Evolutionary conservation across 2,113 vertebrate species (phyloP).

Genomic region (Numida meleagris): DNA sequence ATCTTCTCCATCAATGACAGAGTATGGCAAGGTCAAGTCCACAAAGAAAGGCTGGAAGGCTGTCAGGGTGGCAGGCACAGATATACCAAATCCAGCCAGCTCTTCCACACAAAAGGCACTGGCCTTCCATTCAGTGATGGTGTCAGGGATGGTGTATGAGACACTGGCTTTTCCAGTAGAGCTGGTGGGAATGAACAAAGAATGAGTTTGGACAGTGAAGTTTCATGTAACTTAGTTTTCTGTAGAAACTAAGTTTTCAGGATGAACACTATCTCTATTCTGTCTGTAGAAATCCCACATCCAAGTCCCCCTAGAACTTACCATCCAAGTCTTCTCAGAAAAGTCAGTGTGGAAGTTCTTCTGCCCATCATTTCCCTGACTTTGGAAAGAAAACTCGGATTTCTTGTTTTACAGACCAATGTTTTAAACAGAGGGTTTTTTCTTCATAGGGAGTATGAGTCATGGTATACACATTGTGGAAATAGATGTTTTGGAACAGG

Average conservation of each 20-base stretch:
- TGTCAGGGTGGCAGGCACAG: slow-evolving; percentile 68
- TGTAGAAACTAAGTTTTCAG: background rate
- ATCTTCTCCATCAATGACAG: slow-evolving; percentile 80
- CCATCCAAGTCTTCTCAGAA: background rate
- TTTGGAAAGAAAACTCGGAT: background rate
- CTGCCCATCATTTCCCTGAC: background rate
- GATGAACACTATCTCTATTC: background rate
- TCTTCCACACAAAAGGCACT: slow-evolving; percentile 83
- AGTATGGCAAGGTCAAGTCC: slow-evolving; percentile 84
- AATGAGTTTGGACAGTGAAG: background rate
- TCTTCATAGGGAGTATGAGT: background rate
- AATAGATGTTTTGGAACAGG: background rate
- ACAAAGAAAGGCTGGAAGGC: slow-evolving; percentile 87
- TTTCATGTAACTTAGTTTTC: background rate
- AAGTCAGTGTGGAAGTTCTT: background rate
- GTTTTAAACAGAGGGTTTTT: background rate
- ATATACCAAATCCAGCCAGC: slow-evolving; percentile 80
- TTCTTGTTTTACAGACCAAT: background rate
- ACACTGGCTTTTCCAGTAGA: slow-evolving; percentile 53
- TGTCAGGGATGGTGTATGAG: slow-evolving; percentile 78
- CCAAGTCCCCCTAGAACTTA: background rate
- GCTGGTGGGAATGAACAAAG: background rate
- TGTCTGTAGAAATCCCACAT: background rate
- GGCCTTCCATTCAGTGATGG: slow-evolving; percentile 87
- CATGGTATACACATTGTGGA: background rate